phyloP scores from a whole-genome alignment of 2,797 vertebrate genomes.

The Acanthis flammea region DNA sequence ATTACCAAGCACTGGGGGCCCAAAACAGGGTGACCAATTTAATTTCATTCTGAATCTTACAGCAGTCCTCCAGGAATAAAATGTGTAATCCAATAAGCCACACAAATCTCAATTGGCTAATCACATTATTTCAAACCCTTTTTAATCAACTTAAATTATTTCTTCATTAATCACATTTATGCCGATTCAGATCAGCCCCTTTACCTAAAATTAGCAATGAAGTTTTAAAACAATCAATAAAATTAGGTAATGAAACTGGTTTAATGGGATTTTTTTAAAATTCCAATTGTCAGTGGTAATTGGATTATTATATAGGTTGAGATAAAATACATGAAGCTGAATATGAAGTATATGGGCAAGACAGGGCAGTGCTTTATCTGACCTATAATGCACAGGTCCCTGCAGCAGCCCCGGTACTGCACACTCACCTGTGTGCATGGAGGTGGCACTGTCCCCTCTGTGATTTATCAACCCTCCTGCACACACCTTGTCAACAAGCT shows the following conservation, averaged over 20 bases:
- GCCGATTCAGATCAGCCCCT: background rate
- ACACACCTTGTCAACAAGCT: background rate
- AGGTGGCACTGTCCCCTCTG: fast-evolving
- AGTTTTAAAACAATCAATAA: background rate
- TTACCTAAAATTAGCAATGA: background rate
- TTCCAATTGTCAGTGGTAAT: background rate
- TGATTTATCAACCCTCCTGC: background rate
- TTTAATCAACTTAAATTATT: conserved; percentile 59
- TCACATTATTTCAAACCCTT: conserved; percentile 59
- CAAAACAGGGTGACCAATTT: background rate
- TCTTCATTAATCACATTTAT: conserved; percentile 42
- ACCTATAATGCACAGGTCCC: background rate
- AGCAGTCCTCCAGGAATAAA: conserved; percentile 44
- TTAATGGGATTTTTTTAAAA: background rate
- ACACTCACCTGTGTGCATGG: background rate
- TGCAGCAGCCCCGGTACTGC: fast-evolving
- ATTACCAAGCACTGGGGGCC: background rate
- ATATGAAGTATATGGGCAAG: background rate
- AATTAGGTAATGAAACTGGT: background rate
- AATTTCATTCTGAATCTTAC: conserved; percentile 31
- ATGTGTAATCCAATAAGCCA: conserved; percentile 54
- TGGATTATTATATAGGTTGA: background rate
- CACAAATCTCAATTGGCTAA: conserved; percentile 36
- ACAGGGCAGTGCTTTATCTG: background rate
- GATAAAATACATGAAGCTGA: background rate